Conservation (phyloP, 2,888 invertebrate genomes). For the Nemotelus pantherinus region DNA sequence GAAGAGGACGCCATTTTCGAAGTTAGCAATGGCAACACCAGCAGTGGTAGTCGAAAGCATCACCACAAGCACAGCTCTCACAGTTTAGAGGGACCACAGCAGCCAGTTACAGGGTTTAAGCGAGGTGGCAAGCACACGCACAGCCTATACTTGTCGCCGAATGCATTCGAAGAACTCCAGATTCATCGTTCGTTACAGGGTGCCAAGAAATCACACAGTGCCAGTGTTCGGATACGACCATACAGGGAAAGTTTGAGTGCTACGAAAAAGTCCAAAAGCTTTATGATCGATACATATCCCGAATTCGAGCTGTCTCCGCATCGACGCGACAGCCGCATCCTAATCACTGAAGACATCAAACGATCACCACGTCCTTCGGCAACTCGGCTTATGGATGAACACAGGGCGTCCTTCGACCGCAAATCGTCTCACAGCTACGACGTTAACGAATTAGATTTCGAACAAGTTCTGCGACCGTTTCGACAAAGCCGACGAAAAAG, state of each 20-base stretch:
- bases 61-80: slow-evolving; percentile 64
- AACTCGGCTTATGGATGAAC: slow-evolving; percentile 60
- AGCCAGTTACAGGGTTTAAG: slow-evolving; percentile 61
- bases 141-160: slow-evolving; percentile 64
- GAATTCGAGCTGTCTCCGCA: slow-evolving; percentile 64
- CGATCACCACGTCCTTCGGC: slow-evolving; percentile 61
- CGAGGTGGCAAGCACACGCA: slow-evolving; percentile 63
- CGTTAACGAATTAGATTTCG: slow-evolving; percentile 63
- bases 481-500: slow-evolving; percentile 61
- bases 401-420: slow-evolving; percentile 63
- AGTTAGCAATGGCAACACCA: slow-evolving; percentile 48
- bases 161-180: slow-evolving; percentile 63
- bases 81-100: slow-evolving; percentile 62
- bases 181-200: slow-evolving; percentile 63
- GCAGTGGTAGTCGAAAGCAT: slow-evolving; percentile 56
- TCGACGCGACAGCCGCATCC: slow-evolving; percentile 59
- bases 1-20: slow-evolving; percentile 57
- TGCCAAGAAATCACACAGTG: slow-evolving; percentile 62
- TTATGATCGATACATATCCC: slow-evolving; percentile 62
- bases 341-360: slow-evolving; percentile 62
- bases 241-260: slow-evolving; percentile 63
- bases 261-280: slow-evolving; percentile 65
- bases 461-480: slow-evolving; percentile 61
- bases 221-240: slow-evolving; percentile 62
- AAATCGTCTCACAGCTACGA: slow-evolving; percentile 62